Conservation (phyloP, 2,797 vertebrate species). For the Muscicapa striata region DNA sequence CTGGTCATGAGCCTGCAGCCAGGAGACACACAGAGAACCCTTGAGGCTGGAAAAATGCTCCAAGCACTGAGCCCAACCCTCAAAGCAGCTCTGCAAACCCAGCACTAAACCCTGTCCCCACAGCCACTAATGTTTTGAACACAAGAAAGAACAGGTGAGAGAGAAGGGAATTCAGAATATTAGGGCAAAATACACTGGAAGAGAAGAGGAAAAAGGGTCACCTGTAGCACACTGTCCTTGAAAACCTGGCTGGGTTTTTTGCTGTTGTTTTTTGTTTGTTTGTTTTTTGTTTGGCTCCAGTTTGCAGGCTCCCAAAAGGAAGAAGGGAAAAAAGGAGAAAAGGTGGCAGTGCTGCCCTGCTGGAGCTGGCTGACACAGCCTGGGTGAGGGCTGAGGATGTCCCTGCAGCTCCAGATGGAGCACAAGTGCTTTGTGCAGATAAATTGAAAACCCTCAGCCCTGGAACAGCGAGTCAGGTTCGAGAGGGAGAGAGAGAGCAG, state of each 20-base stretch:
- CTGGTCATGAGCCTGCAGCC: neutral
- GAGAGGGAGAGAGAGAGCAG: conserved; percentile 6
- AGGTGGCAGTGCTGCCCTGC: neutral
- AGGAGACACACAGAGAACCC: no score
- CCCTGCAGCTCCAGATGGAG: neutral
- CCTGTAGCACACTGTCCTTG: neutral
- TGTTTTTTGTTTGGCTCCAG: neutral
- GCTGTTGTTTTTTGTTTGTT: neutral
- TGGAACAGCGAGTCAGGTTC: neutral
- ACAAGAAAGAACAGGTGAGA: neutral
- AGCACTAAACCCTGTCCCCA: neutral
- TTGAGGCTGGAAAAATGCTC: fast-evolving
- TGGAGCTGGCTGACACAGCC: neutral
- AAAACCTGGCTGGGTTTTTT: neutral
- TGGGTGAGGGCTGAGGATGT: neutral
- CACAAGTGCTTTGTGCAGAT: conserved; percentile 56
- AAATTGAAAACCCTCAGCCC: conserved; percentile 41
- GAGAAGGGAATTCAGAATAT: neutral
- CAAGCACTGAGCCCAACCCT: neutral
- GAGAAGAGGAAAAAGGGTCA: neutral
- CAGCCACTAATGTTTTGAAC: neutral
- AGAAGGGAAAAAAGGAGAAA: fast-evolving
- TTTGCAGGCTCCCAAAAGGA: neutral
- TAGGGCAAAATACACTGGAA: neutral
- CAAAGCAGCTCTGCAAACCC: neutral